Evolutionary conservation across 2,113 vertebrate genomes (phyloP), one percentile per base, ranked within the genome.

Genomic region (Archocentrus centrarchus): DNA sequence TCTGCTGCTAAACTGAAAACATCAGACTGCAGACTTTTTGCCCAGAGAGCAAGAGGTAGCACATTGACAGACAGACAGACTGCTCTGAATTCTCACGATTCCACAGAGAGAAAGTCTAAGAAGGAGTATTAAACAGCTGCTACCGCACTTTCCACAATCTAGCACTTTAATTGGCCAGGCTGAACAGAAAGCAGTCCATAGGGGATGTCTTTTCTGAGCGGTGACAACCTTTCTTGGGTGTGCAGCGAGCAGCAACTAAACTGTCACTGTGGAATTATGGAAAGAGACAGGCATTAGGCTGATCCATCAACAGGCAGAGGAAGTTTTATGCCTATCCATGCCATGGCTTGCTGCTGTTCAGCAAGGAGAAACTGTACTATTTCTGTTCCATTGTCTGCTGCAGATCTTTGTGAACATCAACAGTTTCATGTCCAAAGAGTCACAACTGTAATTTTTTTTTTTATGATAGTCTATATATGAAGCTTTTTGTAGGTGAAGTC

Each of bases 141-240:
- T 60, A 6, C 50, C 6, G 32, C 22, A n/a, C 60, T 76, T 86
- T 84, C 70, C 59, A 82, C 81, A 84, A 89, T 90, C 88, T 79
- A 79, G 81, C 84, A 15, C 77, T 92, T 85, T 93, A 94, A 94
- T 94, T 94, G 93, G 88, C 89, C 77, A 63, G 85, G 58, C 88
- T 90, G 85, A 85, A 86, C 73, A 77, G 83, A 87, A 84, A 93
- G 82, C 64, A 55, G 61, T 88, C 91, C 77, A 82, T 78, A 41
- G 89, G 93, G 93, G 88, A 90, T 82, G 87, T 87, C 57, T 91
- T 92, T 88, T 88, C 87, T 89, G 85, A 91, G 90, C 24, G 20
- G 82, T 91, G 92, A 94, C 91, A 94, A 92, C 92, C 88, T 89
- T 92, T 93, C 91, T 79, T 63, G 75, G 44, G 41, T 88, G 75